Evolutionary conservation across 2,888 invertebrate species (phyloP).

Genomic region (Spodoptera picta): DNA sequence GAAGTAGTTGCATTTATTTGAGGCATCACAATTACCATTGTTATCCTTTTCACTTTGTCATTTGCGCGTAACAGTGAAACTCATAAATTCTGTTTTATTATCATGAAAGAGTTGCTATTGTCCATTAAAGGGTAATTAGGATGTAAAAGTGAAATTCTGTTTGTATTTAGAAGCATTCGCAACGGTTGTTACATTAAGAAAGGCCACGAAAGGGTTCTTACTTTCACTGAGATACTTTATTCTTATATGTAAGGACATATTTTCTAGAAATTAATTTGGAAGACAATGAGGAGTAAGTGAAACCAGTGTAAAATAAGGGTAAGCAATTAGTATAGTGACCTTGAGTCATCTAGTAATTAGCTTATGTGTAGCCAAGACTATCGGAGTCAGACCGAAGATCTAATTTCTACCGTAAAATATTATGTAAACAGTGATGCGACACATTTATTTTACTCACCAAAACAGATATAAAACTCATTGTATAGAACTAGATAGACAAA

Average conservation of each 20-base stretch:
- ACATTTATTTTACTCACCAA: too few species aligned
- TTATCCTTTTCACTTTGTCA: slow-evolving; percentile 66
- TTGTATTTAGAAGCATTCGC: slow-evolving; percentile 71
- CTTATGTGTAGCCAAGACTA: too few species aligned
- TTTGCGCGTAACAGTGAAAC: slow-evolving; percentile 72
- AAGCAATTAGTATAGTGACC: too few species aligned
- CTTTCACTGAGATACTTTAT: slow-evolving; percentile 78
- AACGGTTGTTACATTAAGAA: slow-evolving; percentile 70
- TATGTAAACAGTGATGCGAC: too few species aligned
- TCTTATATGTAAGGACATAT: slow-evolving; percentile 19
- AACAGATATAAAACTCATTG: too few species aligned
- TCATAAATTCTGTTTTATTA: slow-evolving; percentile 78
- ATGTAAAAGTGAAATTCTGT: slow-evolving; percentile 85
- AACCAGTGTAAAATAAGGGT: background rate
- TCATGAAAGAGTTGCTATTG: slow-evolving; percentile 72
- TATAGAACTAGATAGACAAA: too few species aligned
- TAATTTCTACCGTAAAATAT: too few species aligned
- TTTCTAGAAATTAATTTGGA: slow-evolving; percentile 32
- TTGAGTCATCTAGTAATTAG: too few species aligned
- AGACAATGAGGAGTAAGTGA: background rate
- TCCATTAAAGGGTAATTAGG: slow-evolving; percentile 81
- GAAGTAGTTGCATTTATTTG: slow-evolving; percentile 85
- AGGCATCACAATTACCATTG: slow-evolving; percentile 68
- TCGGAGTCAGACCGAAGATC: too few species aligned
- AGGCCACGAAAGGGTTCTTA: slow-evolving; percentile 67